These are phyloP conservation scores for Pteronura brasiliensis DNA, from an alignment of 2,113 vertebrate genomes.

Conservation along the genomic window DNA sequence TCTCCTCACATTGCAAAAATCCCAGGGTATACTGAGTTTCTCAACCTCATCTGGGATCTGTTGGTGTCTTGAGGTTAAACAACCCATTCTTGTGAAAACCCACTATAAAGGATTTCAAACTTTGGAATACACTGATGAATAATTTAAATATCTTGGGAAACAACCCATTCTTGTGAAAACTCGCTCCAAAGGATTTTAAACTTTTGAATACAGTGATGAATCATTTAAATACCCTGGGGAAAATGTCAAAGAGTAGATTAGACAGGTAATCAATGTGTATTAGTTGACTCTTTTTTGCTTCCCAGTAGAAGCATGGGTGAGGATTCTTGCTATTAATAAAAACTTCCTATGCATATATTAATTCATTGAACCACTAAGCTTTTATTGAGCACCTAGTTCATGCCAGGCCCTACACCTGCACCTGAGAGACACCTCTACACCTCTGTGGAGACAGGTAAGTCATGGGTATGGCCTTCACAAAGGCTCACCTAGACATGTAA, in stretches of 20 bases:
- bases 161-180: background rate
- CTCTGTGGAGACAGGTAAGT: background rate
- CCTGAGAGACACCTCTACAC: background rate
- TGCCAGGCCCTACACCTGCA: background rate
- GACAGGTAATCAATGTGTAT: slow-evolving; percentile 4
- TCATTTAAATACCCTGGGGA: background rate
- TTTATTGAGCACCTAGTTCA: background rate
- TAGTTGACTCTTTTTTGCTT: background rate
- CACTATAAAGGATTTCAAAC: background rate
- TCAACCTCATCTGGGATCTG: background rate
- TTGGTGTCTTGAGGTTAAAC: background rate
- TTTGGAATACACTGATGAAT: background rate
- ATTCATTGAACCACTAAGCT: background rate
- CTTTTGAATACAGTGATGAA: slow-evolving; percentile 2
- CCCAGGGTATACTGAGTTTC: background rate
- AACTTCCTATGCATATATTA: background rate
- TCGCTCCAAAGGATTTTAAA: background rate
- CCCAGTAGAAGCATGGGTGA: background rate
- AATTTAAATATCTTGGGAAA: background rate
- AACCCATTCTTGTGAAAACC: background rate
- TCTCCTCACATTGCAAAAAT: background rate
- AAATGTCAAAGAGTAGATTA: background rate
- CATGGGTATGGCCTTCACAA: background rate
- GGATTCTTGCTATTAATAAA: background rate
- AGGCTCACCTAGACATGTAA: background rate